A percentile compares a stretch with the other conserved stretches of the same genome.
These are phyloP conservation scores for Spialia ferax DNA, from an alignment of 2,888 invertebrate species.

Conservation along the genomic window DNA sequence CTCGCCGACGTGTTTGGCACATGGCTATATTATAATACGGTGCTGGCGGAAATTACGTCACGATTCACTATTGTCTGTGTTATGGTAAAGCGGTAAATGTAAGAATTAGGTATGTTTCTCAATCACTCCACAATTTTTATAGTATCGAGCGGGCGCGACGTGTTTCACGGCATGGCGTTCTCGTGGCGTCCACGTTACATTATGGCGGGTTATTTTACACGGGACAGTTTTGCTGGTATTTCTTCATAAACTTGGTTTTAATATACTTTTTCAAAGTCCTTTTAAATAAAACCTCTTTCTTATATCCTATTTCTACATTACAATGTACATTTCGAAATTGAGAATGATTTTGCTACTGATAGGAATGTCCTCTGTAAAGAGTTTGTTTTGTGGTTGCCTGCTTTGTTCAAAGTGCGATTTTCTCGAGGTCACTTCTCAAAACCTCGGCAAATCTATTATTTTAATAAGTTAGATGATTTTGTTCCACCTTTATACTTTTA, in stretches of 20 bases:
- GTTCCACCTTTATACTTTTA: conserved; percentile 35
- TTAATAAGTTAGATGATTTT: conserved; percentile 59
- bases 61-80: conserved; percentile 58
- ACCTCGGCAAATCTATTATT: conserved; percentile 73
- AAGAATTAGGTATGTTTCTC: conserved; percentile 51
- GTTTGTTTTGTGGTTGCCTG: conserved; percentile 52
- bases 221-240: background rate
- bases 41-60: conserved; percentile 75
- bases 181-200: conserved; percentile 80
- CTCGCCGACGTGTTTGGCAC: conserved; percentile 83
- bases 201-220: conserved; percentile 66
- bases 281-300: background rate
- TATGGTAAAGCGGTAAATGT: conserved; percentile 64
- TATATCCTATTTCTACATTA: background rate
- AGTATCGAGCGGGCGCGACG: conserved; percentile 46
- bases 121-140: background rate
- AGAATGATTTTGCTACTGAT: conserved; percentile 43
- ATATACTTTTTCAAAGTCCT: background rate
- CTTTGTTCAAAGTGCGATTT: conserved; percentile 77
- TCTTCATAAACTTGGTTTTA: background rate
- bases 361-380: conserved; percentile 45
- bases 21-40: conserved; percentile 80
- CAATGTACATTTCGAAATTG: conserved; percentile 34
- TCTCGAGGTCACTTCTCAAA: conserved; percentile 77
- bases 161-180: conserved; percentile 64